Evolutionary conservation across 2,797 vertebrate genomes (phyloP).

Genomic region (Hipposideros larvatus): DNA sequence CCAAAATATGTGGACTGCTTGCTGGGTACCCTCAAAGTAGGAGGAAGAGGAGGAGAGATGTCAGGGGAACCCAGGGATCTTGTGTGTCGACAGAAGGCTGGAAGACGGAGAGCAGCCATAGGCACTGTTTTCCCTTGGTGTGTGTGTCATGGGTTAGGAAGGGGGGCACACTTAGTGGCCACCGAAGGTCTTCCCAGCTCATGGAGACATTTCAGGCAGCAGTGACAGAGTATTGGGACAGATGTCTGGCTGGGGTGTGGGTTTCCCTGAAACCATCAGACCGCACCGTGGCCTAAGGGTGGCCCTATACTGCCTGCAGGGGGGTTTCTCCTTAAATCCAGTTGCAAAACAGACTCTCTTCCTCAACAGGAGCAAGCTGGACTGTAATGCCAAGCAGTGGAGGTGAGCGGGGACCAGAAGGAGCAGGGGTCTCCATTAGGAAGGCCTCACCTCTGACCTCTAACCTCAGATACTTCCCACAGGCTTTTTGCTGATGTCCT

Average conservation of each 20-base stretch:
- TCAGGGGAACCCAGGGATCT: background rate
- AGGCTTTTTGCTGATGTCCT: constrained; percentile 95
- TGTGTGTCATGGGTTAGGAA: background rate
- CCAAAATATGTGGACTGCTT: background rate
- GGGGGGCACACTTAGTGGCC: background rate
- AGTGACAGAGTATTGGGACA: background rate
- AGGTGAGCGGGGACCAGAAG: constrained; percentile 87
- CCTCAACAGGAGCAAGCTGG: constrained; percentile 91
- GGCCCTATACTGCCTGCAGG: background rate
- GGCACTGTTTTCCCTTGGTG: background rate
- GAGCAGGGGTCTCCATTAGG: background rate
- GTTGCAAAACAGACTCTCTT: background rate
- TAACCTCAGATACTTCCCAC: constrained; percentile 35
- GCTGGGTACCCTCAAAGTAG: background rate
- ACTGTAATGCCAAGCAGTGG: constrained; percentile 96
- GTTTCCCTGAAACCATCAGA: constrained; percentile 19
- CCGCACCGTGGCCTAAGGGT: background rate
- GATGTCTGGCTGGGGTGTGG: background rate
- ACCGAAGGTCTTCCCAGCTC: background rate
- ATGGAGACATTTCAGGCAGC: background rate
- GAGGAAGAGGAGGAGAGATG: background rate
- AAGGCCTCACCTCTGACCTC: background rate
- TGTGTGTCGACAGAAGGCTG: background rate
- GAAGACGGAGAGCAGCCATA: background rate
- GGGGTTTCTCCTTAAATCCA: constrained; percentile 23